These are phyloP conservation scores for Actenoides hombroni DNA, from an alignment of 2,113 vertebrate species.

Conservation along the genomic window DNA sequence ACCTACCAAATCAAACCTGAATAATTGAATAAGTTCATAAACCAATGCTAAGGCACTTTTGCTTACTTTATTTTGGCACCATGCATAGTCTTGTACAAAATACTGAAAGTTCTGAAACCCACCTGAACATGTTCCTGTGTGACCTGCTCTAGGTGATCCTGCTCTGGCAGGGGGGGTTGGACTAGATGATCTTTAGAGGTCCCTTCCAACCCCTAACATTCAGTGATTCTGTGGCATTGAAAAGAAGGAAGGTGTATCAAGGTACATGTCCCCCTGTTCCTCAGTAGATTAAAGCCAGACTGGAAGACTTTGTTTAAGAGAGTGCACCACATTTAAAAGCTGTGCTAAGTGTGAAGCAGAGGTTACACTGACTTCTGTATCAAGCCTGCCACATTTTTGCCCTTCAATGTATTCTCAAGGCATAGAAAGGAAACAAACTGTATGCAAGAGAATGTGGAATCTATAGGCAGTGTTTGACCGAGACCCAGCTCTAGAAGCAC, in stretches of 20 bases:
- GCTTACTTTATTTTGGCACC: neutral
- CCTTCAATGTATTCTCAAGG: neutral
- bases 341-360: neutral
- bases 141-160: too few species aligned
- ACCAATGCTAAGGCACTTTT: neutral
- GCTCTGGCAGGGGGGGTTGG: too few species aligned
- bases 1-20: neutral
- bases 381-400: neutral
- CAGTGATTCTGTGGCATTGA: neutral
- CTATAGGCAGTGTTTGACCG: neutral
- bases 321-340: neutral
- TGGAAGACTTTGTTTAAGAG: neutral
- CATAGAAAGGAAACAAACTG: neutral
- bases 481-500: neutral
- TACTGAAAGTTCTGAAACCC: neutral
- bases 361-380: neutral
- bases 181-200: too few species aligned
- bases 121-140: too few species aligned
- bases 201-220: too few species aligned
- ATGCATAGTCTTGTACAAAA: neutral
- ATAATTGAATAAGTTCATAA: neutral
- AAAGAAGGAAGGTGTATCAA: neutral
- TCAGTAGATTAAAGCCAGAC: accelerated
- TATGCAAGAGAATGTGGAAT: neutral
- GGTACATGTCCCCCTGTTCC: neutral